Percentiles rank a stretch among this genome's conserved stretches.
These are phyloP conservation scores for Mycetomoellerius zeteki DNA, from an alignment of 1,140 invertebrate species.

Conservation along the genomic window DNA sequence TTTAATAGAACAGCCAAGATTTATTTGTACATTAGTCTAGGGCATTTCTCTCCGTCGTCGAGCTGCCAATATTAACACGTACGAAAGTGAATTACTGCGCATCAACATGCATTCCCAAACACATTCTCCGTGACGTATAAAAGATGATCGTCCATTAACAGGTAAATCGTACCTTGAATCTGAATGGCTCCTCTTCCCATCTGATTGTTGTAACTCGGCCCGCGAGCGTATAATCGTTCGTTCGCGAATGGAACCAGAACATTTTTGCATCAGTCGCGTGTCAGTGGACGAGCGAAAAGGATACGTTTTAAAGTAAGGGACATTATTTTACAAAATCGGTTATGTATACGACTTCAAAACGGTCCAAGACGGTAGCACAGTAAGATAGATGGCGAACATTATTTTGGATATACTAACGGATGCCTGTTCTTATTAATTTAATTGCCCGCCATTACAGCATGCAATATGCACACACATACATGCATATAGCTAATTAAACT, in stretches of 20 bases:
- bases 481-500: conserved; percentile 79
- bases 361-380: conserved; percentile 77
- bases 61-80: conserved; percentile 77
- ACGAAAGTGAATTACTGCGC: conserved; percentile 77
- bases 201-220: conserved; percentile 46
- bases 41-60: conserved; percentile 70
- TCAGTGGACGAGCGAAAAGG: conserved; percentile 39
- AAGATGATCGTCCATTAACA: conserved; percentile 69
- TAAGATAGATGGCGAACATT: conserved; percentile 80
- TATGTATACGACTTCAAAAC: conserved; percentile 34
- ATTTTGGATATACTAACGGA: conserved; percentile 81
- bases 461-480: conserved; percentile 67
- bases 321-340: conserved; percentile 69
- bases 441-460: conserved; percentile 80
- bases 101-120: conserved; percentile 75
- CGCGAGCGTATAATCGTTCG: conserved; percentile 52
- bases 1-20: conserved; percentile 64
- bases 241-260: conserved; percentile 37
- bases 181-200: conserved; percentile 30
- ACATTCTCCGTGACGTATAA: conserved; percentile 73
- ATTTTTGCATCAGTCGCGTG: conserved; percentile 60
- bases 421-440: conserved; percentile 83
- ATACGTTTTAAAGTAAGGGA: conserved; percentile 47
- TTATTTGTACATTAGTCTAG: conserved; percentile 72
- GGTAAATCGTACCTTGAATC: conserved; percentile 69